These are phyloP conservation scores for Uria lomvia DNA, from an alignment of 2,113 vertebrate genomes.

Conservation along the genomic window DNA sequence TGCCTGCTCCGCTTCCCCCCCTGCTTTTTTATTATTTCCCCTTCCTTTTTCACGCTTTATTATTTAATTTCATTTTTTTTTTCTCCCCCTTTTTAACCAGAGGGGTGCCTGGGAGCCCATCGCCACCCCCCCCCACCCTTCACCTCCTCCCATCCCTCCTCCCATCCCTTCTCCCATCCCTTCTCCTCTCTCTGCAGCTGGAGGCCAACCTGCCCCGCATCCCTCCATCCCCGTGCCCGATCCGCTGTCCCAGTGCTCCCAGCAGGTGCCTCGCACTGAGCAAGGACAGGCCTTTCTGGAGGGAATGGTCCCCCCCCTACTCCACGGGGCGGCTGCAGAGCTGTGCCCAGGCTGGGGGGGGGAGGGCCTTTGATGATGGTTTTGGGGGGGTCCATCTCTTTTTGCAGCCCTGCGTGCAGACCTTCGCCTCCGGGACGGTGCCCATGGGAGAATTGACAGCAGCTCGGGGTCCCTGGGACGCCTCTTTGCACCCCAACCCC, in stretches of 20 bases:
- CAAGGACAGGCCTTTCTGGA: neutral
- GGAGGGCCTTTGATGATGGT: neutral
- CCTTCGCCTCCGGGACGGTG: neutral
- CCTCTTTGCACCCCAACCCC: neutral
- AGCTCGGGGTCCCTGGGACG: neutral
- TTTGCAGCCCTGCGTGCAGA: neutral
- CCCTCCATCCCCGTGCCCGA: neutral
- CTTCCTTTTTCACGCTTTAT: neutral
- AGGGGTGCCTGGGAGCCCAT: neutral
- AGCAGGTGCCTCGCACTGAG: neutral
- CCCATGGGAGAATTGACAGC: neutral
- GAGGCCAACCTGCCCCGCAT: neutral
- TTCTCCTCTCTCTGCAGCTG: conserved; percentile 24
- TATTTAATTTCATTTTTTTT: neutral
- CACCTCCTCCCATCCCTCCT: no score
- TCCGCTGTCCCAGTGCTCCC: neutral
- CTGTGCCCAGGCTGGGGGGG: neutral
- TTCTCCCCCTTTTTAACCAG: neutral
- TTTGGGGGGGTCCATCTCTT: neutral
- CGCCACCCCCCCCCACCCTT: neutral
- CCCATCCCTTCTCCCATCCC: neutral
- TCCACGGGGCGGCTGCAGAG: neutral
- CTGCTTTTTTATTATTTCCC: neutral
- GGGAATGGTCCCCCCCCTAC: neutral
- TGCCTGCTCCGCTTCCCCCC: neutral